Conservation (phyloP, 1,140 invertebrate species). For the Cydia pomonella region DNA sequence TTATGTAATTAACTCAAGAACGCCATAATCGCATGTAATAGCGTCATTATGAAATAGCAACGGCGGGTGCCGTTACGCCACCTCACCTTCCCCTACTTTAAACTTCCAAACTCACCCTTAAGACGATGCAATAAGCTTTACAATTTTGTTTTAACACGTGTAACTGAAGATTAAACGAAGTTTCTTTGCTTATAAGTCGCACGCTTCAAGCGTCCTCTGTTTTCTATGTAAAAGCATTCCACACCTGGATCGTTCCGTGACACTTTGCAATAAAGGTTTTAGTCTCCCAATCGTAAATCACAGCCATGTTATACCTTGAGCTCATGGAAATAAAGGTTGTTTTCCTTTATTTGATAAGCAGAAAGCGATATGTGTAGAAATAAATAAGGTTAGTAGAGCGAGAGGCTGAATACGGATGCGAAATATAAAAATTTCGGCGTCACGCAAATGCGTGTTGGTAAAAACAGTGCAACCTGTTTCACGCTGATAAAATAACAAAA, state of each 20-base stretch:
- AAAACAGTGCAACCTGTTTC: conserved; percentile 36
- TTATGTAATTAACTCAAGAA: conserved; percentile 61
- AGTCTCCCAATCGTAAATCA: conserved; percentile 40
- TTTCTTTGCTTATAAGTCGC: conserved; percentile 32
- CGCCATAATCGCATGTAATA: conserved; percentile 54
- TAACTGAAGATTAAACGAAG: neutral
- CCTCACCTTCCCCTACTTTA: neutral
- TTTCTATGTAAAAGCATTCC: conserved; percentile 62
- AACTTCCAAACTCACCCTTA: conserved; percentile 5
- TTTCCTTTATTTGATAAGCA: conserved; percentile 4
- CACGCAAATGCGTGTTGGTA: conserved; percentile 49
- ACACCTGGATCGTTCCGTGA: conserved; percentile 65
- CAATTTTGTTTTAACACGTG: neutral
- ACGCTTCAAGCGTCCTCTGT: conserved; percentile 58
- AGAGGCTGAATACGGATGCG: conserved; percentile 56
- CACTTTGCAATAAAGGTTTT: conserved; percentile 58
- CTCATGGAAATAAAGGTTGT: conserved; percentile 10
- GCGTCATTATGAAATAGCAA: conserved; percentile 42
- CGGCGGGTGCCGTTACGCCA: conserved; percentile 6
- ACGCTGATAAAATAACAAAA: conserved; percentile 34
- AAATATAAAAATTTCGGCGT: conserved; percentile 49
- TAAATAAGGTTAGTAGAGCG: conserved; percentile 63
- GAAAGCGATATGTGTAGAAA: conserved; percentile 37
- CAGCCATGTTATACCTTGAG: conserved; percentile 31
- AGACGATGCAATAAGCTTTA: neutral